A percentile compares a stretch with the other conserved stretches of the same genome.
phyloP scores from a whole-genome alignment of 2,113 vertebrate species.

The Spizaetus ornatus region DNA sequence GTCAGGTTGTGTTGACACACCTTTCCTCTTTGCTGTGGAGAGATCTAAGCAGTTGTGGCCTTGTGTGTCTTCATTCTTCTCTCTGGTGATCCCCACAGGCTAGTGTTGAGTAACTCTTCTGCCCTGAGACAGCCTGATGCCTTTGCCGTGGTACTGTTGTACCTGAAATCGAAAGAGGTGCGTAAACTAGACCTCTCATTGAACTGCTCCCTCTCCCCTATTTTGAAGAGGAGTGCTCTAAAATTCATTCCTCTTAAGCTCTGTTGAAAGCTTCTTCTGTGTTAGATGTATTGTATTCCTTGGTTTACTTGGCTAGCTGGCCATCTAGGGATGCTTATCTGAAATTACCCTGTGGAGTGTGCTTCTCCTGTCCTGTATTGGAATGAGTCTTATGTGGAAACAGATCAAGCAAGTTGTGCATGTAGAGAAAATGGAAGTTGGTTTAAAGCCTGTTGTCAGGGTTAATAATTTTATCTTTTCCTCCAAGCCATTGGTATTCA shows the following conservation, averaged over 20 bases:
- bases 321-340: neutral
- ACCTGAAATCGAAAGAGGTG: neutral
- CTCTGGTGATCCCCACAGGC: neutral
- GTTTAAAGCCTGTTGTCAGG: neutral
- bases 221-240: neutral
- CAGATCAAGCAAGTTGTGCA: neutral
- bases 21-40: neutral
- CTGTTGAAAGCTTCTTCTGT: neutral
- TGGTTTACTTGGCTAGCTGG: neutral
- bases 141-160: neutral
- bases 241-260: neutral
- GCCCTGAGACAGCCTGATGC: neutral
- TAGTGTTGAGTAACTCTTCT: neutral
- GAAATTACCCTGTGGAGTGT: neutral
- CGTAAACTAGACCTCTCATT: neutral
- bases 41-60: neutral
- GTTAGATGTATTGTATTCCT: neutral
- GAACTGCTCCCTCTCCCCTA: neutral
- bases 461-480: neutral
- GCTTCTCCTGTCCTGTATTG: neutral
- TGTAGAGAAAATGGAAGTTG: neutral
- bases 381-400: neutral
- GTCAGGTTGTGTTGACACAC: neutral
- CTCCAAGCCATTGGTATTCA: neutral
- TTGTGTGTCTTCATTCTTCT: neutral